Percentiles rank a stretch among this genome's conserved stretches.
These are phyloP conservation scores for Galaxea fascicularis DNA, from an alignment of 92 coral and sea anemone genomes.

Conservation along the genomic window DNA sequence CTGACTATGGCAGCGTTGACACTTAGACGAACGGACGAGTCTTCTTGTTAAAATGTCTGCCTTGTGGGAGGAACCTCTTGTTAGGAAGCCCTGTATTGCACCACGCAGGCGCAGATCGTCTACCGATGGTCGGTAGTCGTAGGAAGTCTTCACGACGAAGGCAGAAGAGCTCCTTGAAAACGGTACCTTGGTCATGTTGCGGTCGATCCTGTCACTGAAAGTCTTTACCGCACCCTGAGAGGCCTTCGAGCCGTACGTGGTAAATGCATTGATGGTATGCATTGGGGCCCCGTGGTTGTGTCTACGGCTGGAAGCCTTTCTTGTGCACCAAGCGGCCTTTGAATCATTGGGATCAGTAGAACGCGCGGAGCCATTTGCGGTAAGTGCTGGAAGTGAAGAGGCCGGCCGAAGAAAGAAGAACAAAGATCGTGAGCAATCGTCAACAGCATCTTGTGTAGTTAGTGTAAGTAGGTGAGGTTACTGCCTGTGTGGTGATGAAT, in stretches of 20 bases:
- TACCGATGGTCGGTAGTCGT: neutral
- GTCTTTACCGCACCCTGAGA: too few relatives aligned
- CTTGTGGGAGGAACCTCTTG: neutral
- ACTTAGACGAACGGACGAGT: neutral
- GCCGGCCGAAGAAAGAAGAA: constrained; percentile 1
- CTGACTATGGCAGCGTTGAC: neutral
- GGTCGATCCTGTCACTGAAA: too few relatives aligned
- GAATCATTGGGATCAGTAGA: neutral
- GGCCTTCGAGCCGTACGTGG: neutral
- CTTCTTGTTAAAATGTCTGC: neutral
- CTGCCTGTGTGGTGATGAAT: neutral
- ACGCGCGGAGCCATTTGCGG: neutral
- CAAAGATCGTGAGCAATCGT: neutral
- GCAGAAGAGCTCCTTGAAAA: neutral
- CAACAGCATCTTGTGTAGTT: neutral
- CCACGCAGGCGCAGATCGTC: constrained; percentile 5
- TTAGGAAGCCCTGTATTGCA: neutral
- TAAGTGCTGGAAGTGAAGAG: neutral
- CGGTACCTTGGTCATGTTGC: neutral
- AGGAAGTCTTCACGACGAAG: neutral
- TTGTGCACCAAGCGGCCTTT: too few relatives aligned
- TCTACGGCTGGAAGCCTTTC: too few relatives aligned
- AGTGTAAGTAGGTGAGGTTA: neutral
- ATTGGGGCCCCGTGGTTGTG: too few relatives aligned
- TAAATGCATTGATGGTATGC: too few relatives aligned